Evolutionary conservation across 2,113 vertebrate genomes (phyloP), one percentile per base, ranked within the genome.

Genomic region (Hemicordylus capensis): DNA sequence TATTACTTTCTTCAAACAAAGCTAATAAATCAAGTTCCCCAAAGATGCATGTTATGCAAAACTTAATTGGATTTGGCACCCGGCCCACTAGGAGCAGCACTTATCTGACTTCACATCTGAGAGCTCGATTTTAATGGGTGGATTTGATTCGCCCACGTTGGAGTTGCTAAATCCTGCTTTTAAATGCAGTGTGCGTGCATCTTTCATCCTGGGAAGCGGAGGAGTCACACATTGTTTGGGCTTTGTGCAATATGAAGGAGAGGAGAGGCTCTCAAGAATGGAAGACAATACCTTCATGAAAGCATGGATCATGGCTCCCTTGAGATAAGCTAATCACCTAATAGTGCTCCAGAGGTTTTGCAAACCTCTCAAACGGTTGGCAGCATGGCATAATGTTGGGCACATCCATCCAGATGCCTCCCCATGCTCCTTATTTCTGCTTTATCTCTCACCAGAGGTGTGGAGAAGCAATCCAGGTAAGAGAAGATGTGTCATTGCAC

Each of bases 1-100:
- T 82, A 73, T 94, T 93, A 92, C 90, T 92, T 91, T 91, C 93
- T 95, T 95, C 95, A 95, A 95, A 94, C 91, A 77, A 88, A 88
- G 89, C 91, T 94, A 90, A 91, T 96, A 95, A 96, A 95, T 95
- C 95, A 94, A 87, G 90, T 92, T 93, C 89, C 74, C 77, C 91
- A 88, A 80, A 89, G 86, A 91, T 67, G 86, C 82, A 28, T 74
- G 75, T 67, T 90, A 94, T 92, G 92, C 90, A 77, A 77, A 78
- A 76, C 90, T 92, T 81, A 66, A 86, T 85, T 91, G 90, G 94
- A 87, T 73, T 87, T 89, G 92, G 94, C 84, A 94, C 86, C 85
- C 79, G 69, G 44, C 89, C 92, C 0, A 1, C 61, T 89, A 87
- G 92, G 91, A 86, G 91, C 46, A 86, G 92, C 92, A 91, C 90